A percentile compares a stretch with the other conserved stretches of the same genome.
Conservation (phyloP, 2,797 vertebrate genomes). For the Hippoglossus hippoglossus region DNA sequence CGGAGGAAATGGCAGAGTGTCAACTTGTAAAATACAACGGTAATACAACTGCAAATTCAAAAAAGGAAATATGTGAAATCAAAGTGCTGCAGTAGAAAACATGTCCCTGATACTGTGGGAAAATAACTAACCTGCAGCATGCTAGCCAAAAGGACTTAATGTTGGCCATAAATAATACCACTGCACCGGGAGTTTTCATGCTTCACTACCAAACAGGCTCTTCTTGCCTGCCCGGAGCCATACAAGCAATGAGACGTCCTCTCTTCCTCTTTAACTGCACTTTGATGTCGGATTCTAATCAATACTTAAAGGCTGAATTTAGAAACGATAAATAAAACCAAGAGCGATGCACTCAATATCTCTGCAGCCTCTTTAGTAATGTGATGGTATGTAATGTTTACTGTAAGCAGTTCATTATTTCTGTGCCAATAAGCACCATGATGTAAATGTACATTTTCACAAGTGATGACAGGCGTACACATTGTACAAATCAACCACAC, state of each 20-base stretch:
- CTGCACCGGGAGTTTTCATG: slow-evolving; percentile 65
- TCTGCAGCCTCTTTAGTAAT: slow-evolving; percentile 40
- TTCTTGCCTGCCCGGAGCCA: slow-evolving; percentile 68
- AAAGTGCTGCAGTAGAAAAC: slow-evolving; percentile 32
- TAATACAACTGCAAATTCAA: slow-evolving; percentile 12
- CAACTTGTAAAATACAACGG: slow-evolving; percentile 21
- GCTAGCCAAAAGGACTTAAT: slow-evolving; percentile 63
- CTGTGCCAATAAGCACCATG: not conserved
- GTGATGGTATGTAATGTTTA: slow-evolving; percentile 12
- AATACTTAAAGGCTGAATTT: slow-evolving; percentile 80
- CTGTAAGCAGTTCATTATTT: not conserved
- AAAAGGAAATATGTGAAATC: slow-evolving; percentile 28
- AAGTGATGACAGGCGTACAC: not conserved
- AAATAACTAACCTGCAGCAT: slow-evolving; percentile 54
- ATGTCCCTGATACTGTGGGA: not conserved
- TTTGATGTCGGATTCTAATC: slow-evolving; percentile 80
- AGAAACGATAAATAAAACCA: slow-evolving; percentile 74
- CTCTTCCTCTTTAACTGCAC: slow-evolving; percentile 75
- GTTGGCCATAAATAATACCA: slow-evolving; percentile 71
- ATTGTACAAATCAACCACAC: not conserved
- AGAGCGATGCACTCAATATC: slow-evolving; percentile 49
- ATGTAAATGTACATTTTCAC: not conserved
- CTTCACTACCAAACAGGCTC: slow-evolving; percentile 71
- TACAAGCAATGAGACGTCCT: slow-evolving; percentile 69
- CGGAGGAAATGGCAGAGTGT: slow-evolving; percentile 16